Percentiles rank a stretch among this genome's conserved stretches.
Conservation (phyloP, 2,888 invertebrate species). For the Euphydryas editha region DNA sequence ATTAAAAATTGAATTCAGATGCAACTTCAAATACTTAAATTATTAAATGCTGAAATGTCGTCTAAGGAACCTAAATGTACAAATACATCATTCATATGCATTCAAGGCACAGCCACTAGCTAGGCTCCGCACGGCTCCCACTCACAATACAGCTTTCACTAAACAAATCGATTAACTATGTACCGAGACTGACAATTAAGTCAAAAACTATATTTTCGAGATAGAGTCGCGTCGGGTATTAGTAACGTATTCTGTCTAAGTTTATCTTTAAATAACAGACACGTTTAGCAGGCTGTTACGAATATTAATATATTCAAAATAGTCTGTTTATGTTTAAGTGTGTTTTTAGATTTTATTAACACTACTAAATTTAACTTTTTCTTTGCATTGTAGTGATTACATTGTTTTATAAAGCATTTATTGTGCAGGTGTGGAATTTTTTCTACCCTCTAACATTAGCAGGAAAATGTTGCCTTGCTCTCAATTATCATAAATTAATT, state of each 20-base stretch:
- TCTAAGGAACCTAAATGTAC: not conserved
- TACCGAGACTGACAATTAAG: constrained; percentile 51
- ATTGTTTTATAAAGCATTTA: constrained; percentile 78
- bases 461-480: constrained; percentile 83
- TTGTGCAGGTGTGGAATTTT: constrained; percentile 83
- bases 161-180: constrained; percentile 77
- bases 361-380: constrained; percentile 70
- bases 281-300: constrained; percentile 28
- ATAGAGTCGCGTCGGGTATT: constrained; percentile 52
- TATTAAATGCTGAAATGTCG: not conserved
- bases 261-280: constrained; percentile 35
- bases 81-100: constrained; percentile 31
- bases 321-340: constrained; percentile 59
- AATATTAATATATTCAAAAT: constrained; percentile 35
- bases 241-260: constrained; percentile 75
- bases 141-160: constrained; percentile 74
- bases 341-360: constrained; percentile 71
- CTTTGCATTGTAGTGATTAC: constrained; percentile 80
- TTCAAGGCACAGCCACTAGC: constrained; percentile 59
- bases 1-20: no score
- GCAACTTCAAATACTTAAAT: not conserved
- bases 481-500: constrained; percentile 64
- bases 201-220: constrained; percentile 11
- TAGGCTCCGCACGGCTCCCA: constrained; percentile 62
- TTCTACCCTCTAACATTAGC: constrained; percentile 82